These are phyloP conservation scores for Channa argus DNA, from an alignment of 2,113 vertebrate genomes.

Conservation along the genomic window DNA sequence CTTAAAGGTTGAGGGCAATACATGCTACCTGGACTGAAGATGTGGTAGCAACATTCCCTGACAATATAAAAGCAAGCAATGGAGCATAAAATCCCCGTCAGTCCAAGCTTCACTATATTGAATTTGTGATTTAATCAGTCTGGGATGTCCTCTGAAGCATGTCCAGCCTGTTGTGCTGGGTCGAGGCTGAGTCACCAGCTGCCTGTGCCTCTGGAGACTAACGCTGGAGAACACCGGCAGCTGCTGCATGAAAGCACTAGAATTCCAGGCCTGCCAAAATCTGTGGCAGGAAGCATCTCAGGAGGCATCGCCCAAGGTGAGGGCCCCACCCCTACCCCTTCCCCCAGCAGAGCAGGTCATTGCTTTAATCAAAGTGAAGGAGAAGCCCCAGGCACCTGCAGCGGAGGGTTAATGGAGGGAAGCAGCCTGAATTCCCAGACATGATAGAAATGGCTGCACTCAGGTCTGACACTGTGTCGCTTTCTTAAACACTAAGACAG, in stretches of 20 bases:
- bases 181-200: constrained; percentile 47
- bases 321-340: background rate
- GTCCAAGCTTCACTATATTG: constrained; percentile 40
- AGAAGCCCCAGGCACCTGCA: constrained; percentile 44
- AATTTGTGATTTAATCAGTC: constrained; percentile 68
- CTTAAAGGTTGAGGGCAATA: constrained; percentile 4
- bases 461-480: constrained; percentile 38
- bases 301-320: constrained; percentile 40
- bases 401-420: constrained; percentile 62
- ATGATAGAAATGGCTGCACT: constrained; percentile 51
- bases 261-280: background rate
- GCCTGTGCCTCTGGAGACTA: constrained; percentile 19
- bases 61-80: constrained; percentile 50
- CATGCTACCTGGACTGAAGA: constrained; percentile 12
- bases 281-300: constrained; percentile 26
- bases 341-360: constrained; percentile 25
- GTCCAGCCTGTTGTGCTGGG: constrained; percentile 23
- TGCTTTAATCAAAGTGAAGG: constrained; percentile 71
- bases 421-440: constrained; percentile 50
- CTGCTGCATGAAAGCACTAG: constrained; percentile 28
- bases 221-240: constrained; percentile 31
- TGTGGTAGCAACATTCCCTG: constrained; percentile 45
- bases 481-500: constrained; percentile 58
- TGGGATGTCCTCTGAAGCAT: constrained; percentile 48
- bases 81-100: constrained; percentile 55